Conservation (phyloP, 2,888 invertebrate species). For the Caenorhabditis angaria region DNA sequence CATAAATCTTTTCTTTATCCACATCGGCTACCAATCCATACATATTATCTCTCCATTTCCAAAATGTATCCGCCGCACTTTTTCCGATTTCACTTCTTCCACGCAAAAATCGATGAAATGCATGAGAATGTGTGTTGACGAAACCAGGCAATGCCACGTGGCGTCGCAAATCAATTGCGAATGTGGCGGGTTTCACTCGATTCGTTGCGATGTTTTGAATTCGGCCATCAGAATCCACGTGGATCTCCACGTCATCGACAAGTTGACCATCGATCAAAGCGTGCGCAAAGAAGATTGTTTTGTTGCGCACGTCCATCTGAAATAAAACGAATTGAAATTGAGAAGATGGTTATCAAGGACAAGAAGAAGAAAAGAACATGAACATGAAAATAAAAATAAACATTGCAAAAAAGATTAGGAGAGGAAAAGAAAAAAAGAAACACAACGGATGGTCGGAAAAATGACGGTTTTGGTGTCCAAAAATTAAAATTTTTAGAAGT, state of each 20-base stretch:
- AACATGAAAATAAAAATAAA: background rate
- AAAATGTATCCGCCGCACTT: conserved; percentile 63
- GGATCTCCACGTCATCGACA: conserved; percentile 42
- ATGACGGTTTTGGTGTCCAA: no score
- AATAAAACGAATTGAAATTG: conserved; percentile 5
- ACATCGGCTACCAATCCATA: conserved; percentile 65
- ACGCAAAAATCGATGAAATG: conserved; percentile 67
- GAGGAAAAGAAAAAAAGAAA: no score
- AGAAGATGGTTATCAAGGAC: background rate
- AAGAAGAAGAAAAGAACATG: background rate
- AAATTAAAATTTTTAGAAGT: no score
- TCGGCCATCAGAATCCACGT: conserved; percentile 26
- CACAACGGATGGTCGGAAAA: no score
- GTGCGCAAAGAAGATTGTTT: conserved; percentile 38
- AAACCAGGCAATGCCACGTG: conserved; percentile 65
- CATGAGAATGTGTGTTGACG: conserved; percentile 70
- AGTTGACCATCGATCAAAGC: conserved; percentile 51
- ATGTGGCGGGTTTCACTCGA: conserved; percentile 4
- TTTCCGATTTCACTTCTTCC: conserved; percentile 63
- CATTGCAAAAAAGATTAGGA: no score
- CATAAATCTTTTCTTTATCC: conserved; percentile 57
- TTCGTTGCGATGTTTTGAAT: conserved; percentile 37
- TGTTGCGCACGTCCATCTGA: conserved; percentile 33
- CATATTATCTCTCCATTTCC: conserved; percentile 71
- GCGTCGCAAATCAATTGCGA: conserved; percentile 15